Evolutionary conservation across 1,140 invertebrate species (phyloP), one percentile per base, ranked within the genome.

Genomic region (Drosophila varians): DNA sequence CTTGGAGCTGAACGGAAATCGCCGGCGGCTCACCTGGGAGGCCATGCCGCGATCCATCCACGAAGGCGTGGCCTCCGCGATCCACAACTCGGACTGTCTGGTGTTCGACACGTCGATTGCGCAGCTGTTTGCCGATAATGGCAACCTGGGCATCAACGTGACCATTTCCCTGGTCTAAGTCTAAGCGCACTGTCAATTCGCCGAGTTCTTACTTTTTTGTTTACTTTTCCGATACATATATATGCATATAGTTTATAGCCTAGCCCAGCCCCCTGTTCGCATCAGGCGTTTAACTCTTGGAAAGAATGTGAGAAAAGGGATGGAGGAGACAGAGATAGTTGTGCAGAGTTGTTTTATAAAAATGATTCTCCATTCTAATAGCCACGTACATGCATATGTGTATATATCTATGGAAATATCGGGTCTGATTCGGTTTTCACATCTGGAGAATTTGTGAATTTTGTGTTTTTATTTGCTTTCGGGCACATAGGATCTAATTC

Each of bases 91-190:
- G 46, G 99, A 99, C 93, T 99, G 99, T 92, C 94, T 99, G 46
- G 98, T 99, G 38, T 99, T 99, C 93, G 99, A 99, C 92, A 99
- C 98, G 21, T 97, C 96, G 52, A 98, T 99, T 91, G 99, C 99
- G 56, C 97, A 99, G 92, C 93, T 99, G 38, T 99, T 99, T 94
- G 98, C 99, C 14, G 99, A 99, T 91, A 99, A 99, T 92, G 99
- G 98, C 4, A 99, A 99, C 93, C 94, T 99, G 56, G 99, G 98
- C 73, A 99, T 99, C 76, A 99, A 99, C 93, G 99, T 99, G 66
- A 99, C 99, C 86, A 99, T 99, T 92, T 98, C 96, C 61, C 95
- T 96, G 94, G 95, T 96, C 92, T 96, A 36, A 36, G 23, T 25
- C 23, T 36, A 91, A 73, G n/a, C 49, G 36, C 36, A 58, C 56